phyloP scores from a whole-genome alignment of 2,888 invertebrate genomes.

The Lymantria dispar region DNA sequence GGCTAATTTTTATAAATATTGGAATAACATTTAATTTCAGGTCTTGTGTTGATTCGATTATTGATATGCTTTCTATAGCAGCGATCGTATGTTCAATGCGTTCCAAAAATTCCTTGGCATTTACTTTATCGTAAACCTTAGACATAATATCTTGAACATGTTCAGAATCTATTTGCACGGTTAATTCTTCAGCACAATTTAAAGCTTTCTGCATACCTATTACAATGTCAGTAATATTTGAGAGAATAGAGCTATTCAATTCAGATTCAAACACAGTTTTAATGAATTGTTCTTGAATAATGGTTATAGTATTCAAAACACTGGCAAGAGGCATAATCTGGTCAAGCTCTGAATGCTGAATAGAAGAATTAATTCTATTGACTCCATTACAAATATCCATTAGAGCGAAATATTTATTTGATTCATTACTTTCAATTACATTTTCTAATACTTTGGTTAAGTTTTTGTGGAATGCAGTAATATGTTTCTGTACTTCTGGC shows the following conservation, averaged over 20 bases:
- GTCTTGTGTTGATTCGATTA: constrained; percentile 47
- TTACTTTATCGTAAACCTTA: constrained; percentile 1
- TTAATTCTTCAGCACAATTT: constrained; percentile 57
- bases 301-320: constrained; percentile 58
- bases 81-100: constrained; percentile 63
- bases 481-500: constrained; percentile 49
- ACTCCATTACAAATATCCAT: constrained; percentile 68
- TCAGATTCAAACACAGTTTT: constrained; percentile 58
- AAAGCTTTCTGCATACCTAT: constrained; percentile 57
- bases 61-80: constrained; percentile 52
- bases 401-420: constrained; percentile 61
- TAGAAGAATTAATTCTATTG: constrained; percentile 56
- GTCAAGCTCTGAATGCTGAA: constrained; percentile 55
- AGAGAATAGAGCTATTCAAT: constrained; percentile 55
- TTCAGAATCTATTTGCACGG: constrained; percentile 54
- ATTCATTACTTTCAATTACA: constrained; percentile 77
- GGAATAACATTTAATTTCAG: constrained; percentile 40
- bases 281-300: constrained; percentile 56
- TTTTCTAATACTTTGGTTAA: constrained; percentile 81
- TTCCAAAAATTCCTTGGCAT: constrained; percentile 51
- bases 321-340: constrained; percentile 53
- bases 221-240: constrained; percentile 52
- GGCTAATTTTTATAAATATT: constrained; percentile 54
- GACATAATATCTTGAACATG: constrained; percentile 45
- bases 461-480: constrained; percentile 71